These are phyloP conservation scores for Heteractis magnifica DNA, from an alignment of 92 coral and sea anemone species.

Conservation along the genomic window DNA sequence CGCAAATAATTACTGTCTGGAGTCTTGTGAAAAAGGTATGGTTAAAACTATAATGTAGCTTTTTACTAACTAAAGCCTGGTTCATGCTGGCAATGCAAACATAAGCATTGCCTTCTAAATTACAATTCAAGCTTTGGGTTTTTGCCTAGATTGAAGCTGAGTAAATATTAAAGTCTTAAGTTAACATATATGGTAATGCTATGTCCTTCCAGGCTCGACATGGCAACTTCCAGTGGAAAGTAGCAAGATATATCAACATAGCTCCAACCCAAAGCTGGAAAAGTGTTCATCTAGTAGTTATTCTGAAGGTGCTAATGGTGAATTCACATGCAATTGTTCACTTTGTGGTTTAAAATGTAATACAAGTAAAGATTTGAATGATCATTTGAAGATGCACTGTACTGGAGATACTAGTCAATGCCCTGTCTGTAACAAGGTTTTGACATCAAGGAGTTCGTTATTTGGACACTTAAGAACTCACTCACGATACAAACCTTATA, in stretches of 20 bases:
- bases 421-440: constrained; percentile 20
- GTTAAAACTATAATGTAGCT: too few relatives aligned
- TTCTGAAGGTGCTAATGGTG: neutral
- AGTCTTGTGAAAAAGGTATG: too few relatives aligned
- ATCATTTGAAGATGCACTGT: constrained; percentile 13
- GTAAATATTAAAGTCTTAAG: too few relatives aligned
- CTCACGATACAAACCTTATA: constrained; percentile 19
- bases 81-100: too few relatives aligned
- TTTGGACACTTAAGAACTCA: constrained; percentile 14
- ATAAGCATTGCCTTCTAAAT: too few relatives aligned
- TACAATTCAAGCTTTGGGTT: too few relatives aligned
- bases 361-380: constrained; percentile 6
- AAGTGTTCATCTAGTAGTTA: neutral
- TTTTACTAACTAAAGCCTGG: too few relatives aligned
- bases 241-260: neutral
- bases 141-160: too few relatives aligned
- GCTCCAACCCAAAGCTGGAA: neutral
- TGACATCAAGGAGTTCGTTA: neutral
- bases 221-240: neutral
- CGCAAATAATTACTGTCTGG: neutral
- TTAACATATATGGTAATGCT: too few relatives aligned
- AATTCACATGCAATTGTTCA: neutral
- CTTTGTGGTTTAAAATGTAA: neutral
- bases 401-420: neutral
- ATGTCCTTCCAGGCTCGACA: neutral